Percentiles rank a stretch among this genome's conserved stretches.
Evolutionary conservation across 64 coral and sea anemone genomes (phyloP).

Genomic region (Montipora sp.): DNA sequence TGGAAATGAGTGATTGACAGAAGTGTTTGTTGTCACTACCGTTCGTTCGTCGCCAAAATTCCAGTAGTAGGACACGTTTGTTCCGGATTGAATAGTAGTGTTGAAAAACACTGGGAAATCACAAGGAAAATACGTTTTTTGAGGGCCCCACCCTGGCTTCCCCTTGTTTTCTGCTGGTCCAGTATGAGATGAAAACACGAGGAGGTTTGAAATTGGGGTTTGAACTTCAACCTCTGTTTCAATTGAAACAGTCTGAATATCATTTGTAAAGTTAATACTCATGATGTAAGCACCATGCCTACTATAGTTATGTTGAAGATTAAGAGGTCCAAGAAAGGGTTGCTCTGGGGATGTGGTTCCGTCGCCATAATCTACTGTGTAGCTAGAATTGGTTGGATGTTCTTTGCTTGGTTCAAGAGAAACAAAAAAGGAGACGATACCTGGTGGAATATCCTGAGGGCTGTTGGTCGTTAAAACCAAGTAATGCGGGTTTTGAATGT

Average conservation of each 20-base stretch:
- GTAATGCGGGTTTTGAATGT: slow-evolving; percentile 55
- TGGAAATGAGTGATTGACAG: slow-evolving; percentile 57
- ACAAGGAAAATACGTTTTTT: slow-evolving; percentile 61
- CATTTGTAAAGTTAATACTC: slow-evolving; percentile 63
- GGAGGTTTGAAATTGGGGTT: slow-evolving; percentile 51
- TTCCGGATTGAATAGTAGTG: slow-evolving; percentile 64
- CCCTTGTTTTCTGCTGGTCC: slow-evolving; percentile 65
- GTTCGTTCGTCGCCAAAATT: slow-evolving; percentile 68
- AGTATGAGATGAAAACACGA: slow-evolving; percentile 31
- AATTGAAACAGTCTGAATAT: slow-evolving; percentile 41
- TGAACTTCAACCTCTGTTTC: slow-evolving; percentile 70
- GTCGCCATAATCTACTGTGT: slow-evolving; percentile 74
- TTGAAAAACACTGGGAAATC: slow-evolving; percentile 57
- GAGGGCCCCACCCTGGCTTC: slow-evolving; percentile 50
- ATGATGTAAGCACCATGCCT: slow-evolving; percentile 61
- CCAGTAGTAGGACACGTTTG: slow-evolving; percentile 71
- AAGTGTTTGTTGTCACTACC: slow-evolving; percentile 8
- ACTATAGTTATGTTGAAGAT: slow-evolving; percentile 49
- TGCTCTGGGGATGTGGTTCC: background rate
- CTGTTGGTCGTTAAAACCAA: slow-evolving; percentile 51
- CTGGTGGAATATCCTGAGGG: slow-evolving; percentile 79
- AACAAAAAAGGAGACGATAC: slow-evolving; percentile 63
- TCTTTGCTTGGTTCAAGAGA: background rate
- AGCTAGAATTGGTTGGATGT: slow-evolving; percentile 69
- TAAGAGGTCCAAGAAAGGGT: background rate